Base-by-base conservation (phyloP, 2,888 invertebrate species). In the Epiblema foenella region DNA sequence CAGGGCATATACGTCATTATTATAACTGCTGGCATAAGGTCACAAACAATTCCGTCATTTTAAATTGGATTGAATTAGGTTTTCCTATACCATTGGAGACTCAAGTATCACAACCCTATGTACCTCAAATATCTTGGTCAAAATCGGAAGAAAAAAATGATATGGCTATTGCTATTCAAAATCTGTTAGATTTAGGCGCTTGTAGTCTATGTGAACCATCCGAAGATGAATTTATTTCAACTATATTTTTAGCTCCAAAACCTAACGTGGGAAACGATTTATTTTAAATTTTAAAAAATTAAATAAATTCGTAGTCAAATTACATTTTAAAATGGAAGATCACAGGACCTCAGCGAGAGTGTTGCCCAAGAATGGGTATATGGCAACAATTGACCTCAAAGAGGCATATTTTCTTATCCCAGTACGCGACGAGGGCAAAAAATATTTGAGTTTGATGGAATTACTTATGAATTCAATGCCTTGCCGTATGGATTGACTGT, bases 261-360 rank as follows among this genome's bases (percentile, higher is more conserved):
- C 51, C 51, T 2, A 51, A 51, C 1, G 51, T 11, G 17, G 51
- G 51, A 51, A 51, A 17, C 51, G 51, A n/a, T 51, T 51, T 10
- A 51, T 51, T n/a, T n/a, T n/a, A n/a, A n/a, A n/a, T n/a, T n/a
- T n/a, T n/a, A n/a, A n/a, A n/a, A n/a, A n/a, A n/a, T 18, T 51
- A 51, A 51, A 51, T 17, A 51, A 51, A 17, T 51, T 51, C 51
- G 17, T 51, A 17, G 17, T 17, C 7, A 51, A 51, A 51, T 51
- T 17, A 17, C 51, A 51, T 17, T 51, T 51, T 51, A 51, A 51
- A 51, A 51, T 51, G 51, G 51, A 51, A 17, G 51, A 51, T 51
- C 17, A 51, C 17, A 51, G 51, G 17, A 51, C 51, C 51, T n/a
- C 51, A 17, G 5, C 51, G 8, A 51, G 17, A 51, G n/a, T 51